Base-by-base conservation (phyloP, 2,888 invertebrate genomes). In the Drosophila emarginata region DNA sequence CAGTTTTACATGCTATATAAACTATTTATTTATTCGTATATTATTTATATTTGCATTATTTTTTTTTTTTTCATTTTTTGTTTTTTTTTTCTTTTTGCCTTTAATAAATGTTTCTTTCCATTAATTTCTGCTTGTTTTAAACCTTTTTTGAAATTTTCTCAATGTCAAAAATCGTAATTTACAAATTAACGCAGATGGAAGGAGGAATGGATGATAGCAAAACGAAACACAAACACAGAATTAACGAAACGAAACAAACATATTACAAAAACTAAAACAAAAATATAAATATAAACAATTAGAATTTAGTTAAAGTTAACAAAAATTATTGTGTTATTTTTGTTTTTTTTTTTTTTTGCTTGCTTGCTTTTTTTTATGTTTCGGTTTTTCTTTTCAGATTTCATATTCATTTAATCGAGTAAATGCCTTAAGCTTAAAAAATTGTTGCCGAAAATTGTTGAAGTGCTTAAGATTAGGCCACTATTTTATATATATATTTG, bases 1-100 rank as follows among this genome's bases (percentile, higher is more conserved):
- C 84, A 79, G 79, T 87, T 84, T 83, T 83, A 83, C 85, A 83
- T 84, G 81, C 83, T 83, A 83, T 87, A 82, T 83, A 87, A 78
- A 82, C 87, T 83, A 87, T 78, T 78, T 78, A 72, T 60, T 81
- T 84, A 73, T 77, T 77, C 71, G 74, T 79, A 77, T 74, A 72
- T 79, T 61, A 54, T 69, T 67, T 71, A 72, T 75, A 66, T 74
- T 73, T 61, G 58, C 69, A 74, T 74, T 74, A 57, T 69, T 60
- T 26, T 67, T 18, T 52, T 80, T 69, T 78, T 74, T 60, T 61
- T 67, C 61, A 57, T 67, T 9, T 36, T 62, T 50, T 28, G 54
- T 54, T 64, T 52, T 58, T 23, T 36, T 45, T 14, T 61, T 64
- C 9, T 23, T 74, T 23, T 52, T 58, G 18, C 39, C 52, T 56